Evolutionary conservation across 2,113 vertebrate genomes (phyloP).

Genomic region (Gobio gobio): DNA sequence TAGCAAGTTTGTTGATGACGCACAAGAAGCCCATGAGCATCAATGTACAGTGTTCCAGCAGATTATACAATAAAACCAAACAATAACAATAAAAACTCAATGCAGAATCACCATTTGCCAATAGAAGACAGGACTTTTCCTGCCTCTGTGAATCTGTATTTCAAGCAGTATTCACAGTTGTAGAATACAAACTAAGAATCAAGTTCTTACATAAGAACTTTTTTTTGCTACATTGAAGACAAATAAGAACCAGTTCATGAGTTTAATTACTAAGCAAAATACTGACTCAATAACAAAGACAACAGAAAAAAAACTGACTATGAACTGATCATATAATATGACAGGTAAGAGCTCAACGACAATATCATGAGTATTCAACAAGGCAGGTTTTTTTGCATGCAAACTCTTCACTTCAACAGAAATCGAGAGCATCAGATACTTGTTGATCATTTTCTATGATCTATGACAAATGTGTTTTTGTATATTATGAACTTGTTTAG

Average conservation of each 20-base stretch:
- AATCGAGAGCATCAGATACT: neutral
- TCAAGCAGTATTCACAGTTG: neutral
- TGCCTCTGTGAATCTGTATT: neutral
- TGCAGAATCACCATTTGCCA: neutral
- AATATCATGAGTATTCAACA: neutral
- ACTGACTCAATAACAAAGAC: conserved; percentile 30
- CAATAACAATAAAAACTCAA: neutral
- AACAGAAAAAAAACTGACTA: neutral
- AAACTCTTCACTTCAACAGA: neutral
- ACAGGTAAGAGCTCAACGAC: neutral
- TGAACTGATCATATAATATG: conserved; percentile 17
- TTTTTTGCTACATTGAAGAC: neutral
- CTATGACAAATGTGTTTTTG: neutral
- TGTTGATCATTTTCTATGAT: neutral
- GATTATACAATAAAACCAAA: neutral
- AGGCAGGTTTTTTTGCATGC: neutral
- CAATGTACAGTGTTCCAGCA: neutral
- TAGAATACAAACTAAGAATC: neutral
- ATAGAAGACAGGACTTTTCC: neutral
- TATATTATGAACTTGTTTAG: neutral
- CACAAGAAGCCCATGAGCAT: neutral
- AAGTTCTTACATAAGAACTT: neutral
- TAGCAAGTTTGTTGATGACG: neutral
- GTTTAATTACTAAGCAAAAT: conserved; percentile 47
- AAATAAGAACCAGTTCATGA: conserved; percentile 12